Percentiles rank a stretch among this genome's conserved stretches.
Evolutionary conservation across 2,113 vertebrate genomes (phyloP).

Genomic region (Otolemur garnettii): DNA sequence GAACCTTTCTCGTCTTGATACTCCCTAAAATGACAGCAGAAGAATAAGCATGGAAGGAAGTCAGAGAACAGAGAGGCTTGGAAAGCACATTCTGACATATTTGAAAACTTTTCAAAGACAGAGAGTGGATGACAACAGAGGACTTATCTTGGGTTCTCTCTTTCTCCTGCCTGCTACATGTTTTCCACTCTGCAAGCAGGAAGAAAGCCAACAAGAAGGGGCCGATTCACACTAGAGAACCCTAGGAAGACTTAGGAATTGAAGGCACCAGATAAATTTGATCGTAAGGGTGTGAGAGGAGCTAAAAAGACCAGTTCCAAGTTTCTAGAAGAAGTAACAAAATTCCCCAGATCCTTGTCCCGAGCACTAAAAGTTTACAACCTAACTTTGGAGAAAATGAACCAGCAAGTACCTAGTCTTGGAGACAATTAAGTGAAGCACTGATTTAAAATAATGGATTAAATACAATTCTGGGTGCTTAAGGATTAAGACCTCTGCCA

Average conservation of each 20-base stretch:
- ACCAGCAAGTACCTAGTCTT: neutral
- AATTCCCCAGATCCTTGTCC: neutral
- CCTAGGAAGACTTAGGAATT: conserved; percentile 26
- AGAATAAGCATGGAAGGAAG: conserved; percentile 5
- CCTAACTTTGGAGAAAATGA: neutral
- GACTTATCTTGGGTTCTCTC: conserved; percentile 21
- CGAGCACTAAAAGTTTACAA: neutral
- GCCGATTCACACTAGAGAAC: conserved; percentile 21
- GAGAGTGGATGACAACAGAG: conserved; percentile 22
- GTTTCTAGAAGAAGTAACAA: neutral
- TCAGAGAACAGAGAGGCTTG: neutral
- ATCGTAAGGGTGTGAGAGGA: neutral
- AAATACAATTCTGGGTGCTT: neutral
- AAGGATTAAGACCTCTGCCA: neutral
- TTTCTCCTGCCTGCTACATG: conserved; percentile 40
- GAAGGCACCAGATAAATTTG: conserved; percentile 20
- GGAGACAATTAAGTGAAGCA: neutral
- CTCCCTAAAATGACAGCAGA: neutral
- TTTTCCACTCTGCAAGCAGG: conserved; percentile 52
- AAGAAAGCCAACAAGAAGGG: conserved; percentile 48
- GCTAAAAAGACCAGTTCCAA: neutral
- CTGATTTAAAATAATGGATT: neutral
- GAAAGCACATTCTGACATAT: neutral
- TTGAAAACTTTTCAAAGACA: neutral
- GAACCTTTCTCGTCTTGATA: neutral